These are phyloP conservation scores for Bradypus variegatus DNA, from an alignment of 2,797 vertebrate species.

Conservation along the genomic window DNA sequence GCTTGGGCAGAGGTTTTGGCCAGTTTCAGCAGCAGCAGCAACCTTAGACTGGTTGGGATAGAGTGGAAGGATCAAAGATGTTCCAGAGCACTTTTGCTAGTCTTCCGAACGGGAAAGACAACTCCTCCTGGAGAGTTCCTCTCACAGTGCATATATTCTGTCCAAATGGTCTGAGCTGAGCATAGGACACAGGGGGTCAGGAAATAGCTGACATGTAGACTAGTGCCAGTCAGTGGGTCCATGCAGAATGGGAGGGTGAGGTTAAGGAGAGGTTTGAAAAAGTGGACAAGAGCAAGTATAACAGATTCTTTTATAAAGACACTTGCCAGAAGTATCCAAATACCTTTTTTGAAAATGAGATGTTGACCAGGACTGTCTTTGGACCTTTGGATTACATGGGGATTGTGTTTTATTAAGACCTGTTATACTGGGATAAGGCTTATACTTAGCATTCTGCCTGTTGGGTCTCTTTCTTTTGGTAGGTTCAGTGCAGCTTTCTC, in stretches of 20 bases:
- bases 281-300: background rate
- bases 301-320: background rate
- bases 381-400: background rate
- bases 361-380: background rate
- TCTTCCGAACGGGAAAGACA: background rate
- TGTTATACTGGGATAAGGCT: background rate
- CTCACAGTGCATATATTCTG: conserved; percentile 5
- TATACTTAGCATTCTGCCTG: background rate
- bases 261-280: conserved; percentile 23
- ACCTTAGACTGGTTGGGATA: background rate
- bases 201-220: background rate
- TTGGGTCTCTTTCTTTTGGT: background rate
- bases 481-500: background rate
- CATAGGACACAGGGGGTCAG: background rate
- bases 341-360: conserved; percentile 2
- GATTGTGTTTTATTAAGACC: conserved; percentile 23
- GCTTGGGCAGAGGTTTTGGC: background rate
- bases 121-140: background rate
- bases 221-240: background rate
- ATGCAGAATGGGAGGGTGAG: background rate
- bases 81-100: background rate
- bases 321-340: background rate
- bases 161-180: background rate
- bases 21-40: background rate
- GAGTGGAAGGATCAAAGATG: background rate